Base-by-base conservation (phyloP, 2,797 vertebrate genomes). In the Loriculus beryllinus region DNA sequence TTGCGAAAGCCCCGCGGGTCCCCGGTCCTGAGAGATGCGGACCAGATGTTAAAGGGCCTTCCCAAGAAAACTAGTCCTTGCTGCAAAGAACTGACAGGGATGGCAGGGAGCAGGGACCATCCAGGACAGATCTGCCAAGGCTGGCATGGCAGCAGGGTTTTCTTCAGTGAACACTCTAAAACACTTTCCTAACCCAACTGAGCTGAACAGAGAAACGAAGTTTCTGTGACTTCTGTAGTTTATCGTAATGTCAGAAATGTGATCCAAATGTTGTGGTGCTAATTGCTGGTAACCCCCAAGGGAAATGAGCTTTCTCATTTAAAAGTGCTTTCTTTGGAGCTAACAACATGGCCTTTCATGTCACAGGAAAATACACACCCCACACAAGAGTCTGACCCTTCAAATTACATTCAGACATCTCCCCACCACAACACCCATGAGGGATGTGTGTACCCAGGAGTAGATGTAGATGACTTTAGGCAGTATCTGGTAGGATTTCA, bases 221-320 rank as follows among this genome's bases (percentile, higher is more conserved):
- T 82, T 96, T 92, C 79, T 85, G 65, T 0, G 4, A 56, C 48
- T 94, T 93, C 65, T 74, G 26, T 47, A 39, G 9, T 0, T 82
- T 88, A 43, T 59, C 85, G 51, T 76, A 90, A 82, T 60, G 67
- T 86, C 88, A 82, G 83, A 93, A 96, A 94, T 70, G n/a, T 47
- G 82, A 94, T 88, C 71, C 70, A 83, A 95, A 93, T 52, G 35
- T 77, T 86, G 74, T 45, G 28, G 42, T 60, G 63, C 92, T 95
- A 94, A 97, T 91, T 94, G 85, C 39, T 37, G 80, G 74, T 56
- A 96, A 84, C 43, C 60, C 70, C 1, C 82, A 45, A 86, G 96
- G 87, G 83, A 95, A 96, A 91, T 51, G 78, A 94, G 71, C 33
- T 92, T 93, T 88, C 71, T 92, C 74, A 76, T 89, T 94, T 78